Base-by-base conservation (phyloP, 2,113 vertebrate species). In the Oophaga pumilio region DNA sequence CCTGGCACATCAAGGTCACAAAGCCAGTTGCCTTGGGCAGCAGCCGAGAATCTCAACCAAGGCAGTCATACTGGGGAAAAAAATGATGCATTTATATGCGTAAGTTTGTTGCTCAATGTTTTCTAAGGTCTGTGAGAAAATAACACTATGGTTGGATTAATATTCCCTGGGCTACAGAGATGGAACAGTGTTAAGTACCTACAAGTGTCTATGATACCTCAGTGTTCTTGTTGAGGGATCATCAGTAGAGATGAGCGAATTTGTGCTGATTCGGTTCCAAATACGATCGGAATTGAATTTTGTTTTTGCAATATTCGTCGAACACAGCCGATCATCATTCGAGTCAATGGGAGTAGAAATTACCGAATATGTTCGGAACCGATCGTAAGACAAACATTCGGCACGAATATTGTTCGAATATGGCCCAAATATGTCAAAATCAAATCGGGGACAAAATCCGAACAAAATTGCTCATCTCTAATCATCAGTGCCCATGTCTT, bases 21-120 rank as follows among this genome's bases (percentile, higher is more conserved):
- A 62, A 86, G 86, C 83, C 59, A 84, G 88, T 74, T 85, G 88
- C 87, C 87, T 84, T 53, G 86, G 82, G 87, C 57, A 82, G 0
- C 20, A 15, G 12, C 24, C 0, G 0, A 85, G 17, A 89, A 81
- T 11, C 8, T n/a, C 56, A 84, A 6, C 0, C 2, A 10, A 5
- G 33, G 64, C 0, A 53, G 43, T 20, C 66, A 26, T 43, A 8
- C 88, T 76, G 69, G 85, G 68, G 15, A 1, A 89, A 64, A 77
- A 0, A 87, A 88, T 83, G 8, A 0, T 85, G 86, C 53, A 86
- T 56, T 60, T 52, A 10, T 82, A 83, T 18, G 71, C 86, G 77
- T 64, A 89, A 50, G 9, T 15, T 62, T 84, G 1, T 50, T 53
- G 22, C 57, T 76, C 57, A 22, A 53, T 64, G 79, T 71, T 71